Conservation (phyloP, 2,113 vertebrate species). For the Xiphophorus maculatus region DNA sequence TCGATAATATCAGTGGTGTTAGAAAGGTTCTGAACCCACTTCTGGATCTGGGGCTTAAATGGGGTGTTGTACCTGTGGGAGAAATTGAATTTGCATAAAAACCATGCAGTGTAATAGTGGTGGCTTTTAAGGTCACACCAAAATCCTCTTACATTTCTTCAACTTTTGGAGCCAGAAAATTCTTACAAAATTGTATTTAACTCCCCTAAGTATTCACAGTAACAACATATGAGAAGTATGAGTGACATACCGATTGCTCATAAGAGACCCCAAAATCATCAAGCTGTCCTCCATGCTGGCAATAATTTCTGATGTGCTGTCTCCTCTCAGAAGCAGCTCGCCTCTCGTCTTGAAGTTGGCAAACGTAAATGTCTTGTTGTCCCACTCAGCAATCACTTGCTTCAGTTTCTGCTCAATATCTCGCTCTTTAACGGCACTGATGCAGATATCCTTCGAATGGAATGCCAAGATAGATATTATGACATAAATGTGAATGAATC, state of each 20-base stretch:
- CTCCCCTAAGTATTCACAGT: background rate
- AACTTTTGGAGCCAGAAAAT: background rate
- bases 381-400: constrained; percentile 93
- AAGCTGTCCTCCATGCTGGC: constrained; percentile 92
- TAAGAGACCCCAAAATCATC: constrained; percentile 91
- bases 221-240: background rate
- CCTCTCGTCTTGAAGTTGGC: constrained; percentile 91
- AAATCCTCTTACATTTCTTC: background rate
- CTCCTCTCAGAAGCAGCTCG: constrained; percentile 91
- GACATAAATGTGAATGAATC: background rate
- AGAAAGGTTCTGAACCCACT: constrained; percentile 94
- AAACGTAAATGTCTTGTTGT: constrained; percentile 88
- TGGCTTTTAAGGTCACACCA: background rate
- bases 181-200: background rate
- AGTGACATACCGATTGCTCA: constrained; percentile 88
- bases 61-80: constrained; percentile 89
- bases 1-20: constrained; percentile 93
- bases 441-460: constrained; percentile 88
- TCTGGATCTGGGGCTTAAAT: constrained; percentile 96
- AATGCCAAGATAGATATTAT: background rate
- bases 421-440: constrained; percentile 92
- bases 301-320: constrained; percentile 91
- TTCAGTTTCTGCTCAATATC: constrained; percentile 96
- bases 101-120: background rate
- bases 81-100: background rate